Base-by-base conservation (phyloP, 2,888 invertebrate species). In the Baccha elongata region DNA sequence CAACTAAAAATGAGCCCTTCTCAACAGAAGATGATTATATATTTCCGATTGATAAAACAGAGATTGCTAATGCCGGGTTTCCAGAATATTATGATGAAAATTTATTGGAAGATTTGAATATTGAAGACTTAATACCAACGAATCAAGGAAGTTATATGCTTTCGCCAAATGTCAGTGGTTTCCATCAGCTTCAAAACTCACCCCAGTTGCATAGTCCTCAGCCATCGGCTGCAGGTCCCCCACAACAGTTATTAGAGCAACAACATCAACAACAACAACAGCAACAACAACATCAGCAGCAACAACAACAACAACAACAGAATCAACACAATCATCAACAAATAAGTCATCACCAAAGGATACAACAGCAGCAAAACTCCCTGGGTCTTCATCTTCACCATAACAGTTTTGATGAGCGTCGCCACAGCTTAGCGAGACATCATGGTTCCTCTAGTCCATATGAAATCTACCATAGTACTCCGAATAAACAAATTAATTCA, bases 1-100 rank as follows among this genome's bases (percentile, higher is more conserved):
- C 91, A 46, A 89, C 90, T 65, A 91, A 91, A 87, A 86, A 89
- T 58, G 94, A 94, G 86, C 92, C 94, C 10, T 94, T 95, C 87
- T 94, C 94, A 89, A 94, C 96, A 93, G 96, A 97, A 87, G 96
- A 97, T 87, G 97, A 97, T 88, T 97, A 96, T 88, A 96, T 96
- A 87, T 96, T 97, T 89, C 94, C 96, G 92, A 96, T 96, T 67
- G 97, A 97, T 89, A 96, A 96, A 91, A 94, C 95, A 40, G 97
- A 97, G 91, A 95, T 97, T 86, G 94, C 96, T 90, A 87, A 95
- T 3, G 95, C 96, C 0, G 96, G 96, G 83, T 92, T 97, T 68
- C 96, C 96, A 0, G 97, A 97, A 89, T 91, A 97, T 62, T 96
- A 96, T 87, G 96, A 96, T 85, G 96, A 97, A 85, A 95, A 94